Conservation (phyloP, 2,113 vertebrate species). For the Misgurnus mizolepis region DNA sequence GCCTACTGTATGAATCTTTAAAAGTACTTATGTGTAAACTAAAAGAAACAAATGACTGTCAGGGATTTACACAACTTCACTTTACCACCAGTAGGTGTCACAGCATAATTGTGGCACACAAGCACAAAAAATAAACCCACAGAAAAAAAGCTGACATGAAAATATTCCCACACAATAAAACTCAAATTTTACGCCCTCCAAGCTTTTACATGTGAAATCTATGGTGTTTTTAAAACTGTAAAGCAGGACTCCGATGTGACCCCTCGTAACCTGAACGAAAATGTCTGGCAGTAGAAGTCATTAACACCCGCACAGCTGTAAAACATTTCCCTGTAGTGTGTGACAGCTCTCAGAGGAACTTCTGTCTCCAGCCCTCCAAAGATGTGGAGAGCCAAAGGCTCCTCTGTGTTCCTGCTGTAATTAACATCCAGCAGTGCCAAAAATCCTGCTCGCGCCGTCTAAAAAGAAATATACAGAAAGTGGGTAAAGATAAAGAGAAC, state of each 20-base stretch:
- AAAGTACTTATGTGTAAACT: no score
- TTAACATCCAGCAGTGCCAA: constrained; percentile 44
- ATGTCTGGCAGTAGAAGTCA: constrained; percentile 19
- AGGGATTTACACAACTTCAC: background rate
- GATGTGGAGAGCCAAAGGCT: constrained; percentile 33
- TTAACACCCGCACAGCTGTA: constrained; percentile 38
- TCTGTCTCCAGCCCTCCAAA: constrained; percentile 12
- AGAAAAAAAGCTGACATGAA: background rate
- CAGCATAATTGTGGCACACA: no score
- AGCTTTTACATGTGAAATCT: constrained; percentile 2
- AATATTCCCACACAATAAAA: background rate
- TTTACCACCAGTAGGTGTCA: background rate
- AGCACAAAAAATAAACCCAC: no score
- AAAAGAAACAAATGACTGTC: background rate
- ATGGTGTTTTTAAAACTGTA: background rate
- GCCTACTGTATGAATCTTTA: no score
- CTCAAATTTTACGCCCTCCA: background rate
- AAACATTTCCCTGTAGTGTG: background rate
- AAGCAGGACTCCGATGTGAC: background rate
- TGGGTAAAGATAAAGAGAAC: background rate
- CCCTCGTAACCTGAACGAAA: background rate
- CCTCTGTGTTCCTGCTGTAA: constrained; percentile 35
- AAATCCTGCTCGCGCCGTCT: constrained; percentile 5
- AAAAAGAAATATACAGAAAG: constrained; percentile 23
- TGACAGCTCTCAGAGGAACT: constrained; percentile 24